phyloP scores from a whole-genome alignment of 2,797 vertebrate species.

The Anguilla marmorata region DNA sequence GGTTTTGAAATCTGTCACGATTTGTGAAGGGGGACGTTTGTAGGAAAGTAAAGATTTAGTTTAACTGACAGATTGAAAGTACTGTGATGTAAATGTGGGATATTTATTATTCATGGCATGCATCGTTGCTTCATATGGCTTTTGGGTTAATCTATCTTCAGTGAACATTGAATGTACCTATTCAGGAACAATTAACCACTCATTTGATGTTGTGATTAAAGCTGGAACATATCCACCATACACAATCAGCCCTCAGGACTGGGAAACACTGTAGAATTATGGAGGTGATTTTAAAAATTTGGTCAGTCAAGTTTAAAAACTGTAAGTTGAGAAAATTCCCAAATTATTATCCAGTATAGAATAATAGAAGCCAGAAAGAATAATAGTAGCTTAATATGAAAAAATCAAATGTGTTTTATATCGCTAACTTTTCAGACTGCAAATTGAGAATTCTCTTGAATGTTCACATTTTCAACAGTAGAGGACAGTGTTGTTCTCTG shows the following conservation, averaged over 20 bases:
- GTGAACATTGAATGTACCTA: no score
- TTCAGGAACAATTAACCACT: no score
- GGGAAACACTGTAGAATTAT: not conserved
- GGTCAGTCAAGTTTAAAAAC: no score
- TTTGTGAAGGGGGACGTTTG: no score
- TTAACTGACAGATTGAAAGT: no score
- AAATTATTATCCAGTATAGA: not conserved
- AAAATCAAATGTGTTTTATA: not conserved
- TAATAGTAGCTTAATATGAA: not conserved
- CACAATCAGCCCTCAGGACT: not conserved
- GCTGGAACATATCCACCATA: not conserved
- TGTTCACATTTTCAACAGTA: slow-evolving; percentile 35
- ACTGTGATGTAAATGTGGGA: no score
- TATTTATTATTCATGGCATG: no score
- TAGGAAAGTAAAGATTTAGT: no score
- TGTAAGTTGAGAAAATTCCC: not conserved
- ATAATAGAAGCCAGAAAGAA: not conserved
- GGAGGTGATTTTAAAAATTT: no score
- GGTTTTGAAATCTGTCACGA: no score
- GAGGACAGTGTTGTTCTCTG: slow-evolving; percentile 44
- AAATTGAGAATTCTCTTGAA: not conserved
- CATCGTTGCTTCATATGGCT: no score
- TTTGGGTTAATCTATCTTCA: no score
- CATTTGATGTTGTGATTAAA: not conserved
- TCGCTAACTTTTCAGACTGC: not conserved